Base-by-base conservation (phyloP, 2,797 vertebrate species). In the Oreonectes daqikongensis region DNA sequence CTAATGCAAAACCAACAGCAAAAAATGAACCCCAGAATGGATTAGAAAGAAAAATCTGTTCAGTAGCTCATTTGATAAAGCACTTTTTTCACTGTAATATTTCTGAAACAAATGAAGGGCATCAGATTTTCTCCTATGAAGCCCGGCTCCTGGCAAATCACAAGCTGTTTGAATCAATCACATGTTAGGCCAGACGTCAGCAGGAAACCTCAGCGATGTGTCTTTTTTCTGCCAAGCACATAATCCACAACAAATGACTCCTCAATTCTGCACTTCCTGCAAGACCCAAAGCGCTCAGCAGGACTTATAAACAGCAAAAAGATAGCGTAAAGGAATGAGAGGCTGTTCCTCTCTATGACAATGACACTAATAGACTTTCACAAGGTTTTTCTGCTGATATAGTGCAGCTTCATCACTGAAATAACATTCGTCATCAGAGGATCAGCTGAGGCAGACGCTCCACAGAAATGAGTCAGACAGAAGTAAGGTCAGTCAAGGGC, bases 331-430 rank as follows among this genome's bases (percentile, higher is more conserved):
- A 32, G 26, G 63, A 53, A n/a, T 38, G 42, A 60, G 28, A 60
- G 20, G 53, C 74, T 50, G 73, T 59, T 72, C 26, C 38, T 77
- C 69, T 52, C 68, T 22, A 65, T 55, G 20, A 78, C 72, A 69
- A 53, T 53, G 44, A 77, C 67, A 70, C 69, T 70, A 68, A 78
- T 57, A 32, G 70, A 30, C 69, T 73, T 55, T 42, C 32, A 48
- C 79, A 20, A 68, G 42, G 30, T 22, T 52, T 44, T 78, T 69
- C 30, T 77, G 77, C 79, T 84, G 82, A 81, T 28, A 38, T 26
- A 24, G 2, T 5, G 30, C 40, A 50, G 42, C 38, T 42, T 40
- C 18, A 28, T 20, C 61, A 42, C 40, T 68, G 74, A 79, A 75
- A 78, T 71, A 75, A 71, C 63, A 50, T 40, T 8, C 35, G 38